Evolutionary conservation across 2,113 vertebrate genomes (phyloP), one percentile per base, ranked within the genome.

Genomic region (Rattus rattus): DNA sequence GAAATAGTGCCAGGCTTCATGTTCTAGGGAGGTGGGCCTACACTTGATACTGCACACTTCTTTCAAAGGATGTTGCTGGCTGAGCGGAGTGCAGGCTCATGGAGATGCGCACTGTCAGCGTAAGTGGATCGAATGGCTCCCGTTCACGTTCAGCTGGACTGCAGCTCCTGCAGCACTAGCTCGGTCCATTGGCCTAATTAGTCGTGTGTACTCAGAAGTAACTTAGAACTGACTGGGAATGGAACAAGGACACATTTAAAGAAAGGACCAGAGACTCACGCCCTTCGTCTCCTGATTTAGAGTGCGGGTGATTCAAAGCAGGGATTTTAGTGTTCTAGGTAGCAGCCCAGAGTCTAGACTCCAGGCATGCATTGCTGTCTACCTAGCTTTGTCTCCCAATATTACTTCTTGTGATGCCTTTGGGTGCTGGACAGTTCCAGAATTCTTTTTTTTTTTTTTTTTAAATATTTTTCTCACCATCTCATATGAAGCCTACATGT

Each of bases 341-440:
- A 16, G 39, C 52, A 59, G 2, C 6, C 85, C 33, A 28, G 76
- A 49, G 49, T 69, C 75, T 36, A 56, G 47, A n/a, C 47, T 56
- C 19, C 49, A 24, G 89, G 49, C 2, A 26, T 13, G 13, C 1
- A 61, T 24, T 65, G 70, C 65, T 65, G 47, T 13, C 61, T 63
- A 22, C 39, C 22, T 59, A 7, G 2, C 11, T 69, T 75, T 1
- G 20, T 86, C 10, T 97, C 30, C 65, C n/a, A 9, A n/a, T 28
- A 36, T 83, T 14, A 17, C 61, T 89, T 88, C 84, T 47, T 75
- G 28, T 2, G 59, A 76, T 65, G 61, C 1, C 3, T 94, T 88
- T 91, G 70, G 72, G 14, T 22, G 95, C 47, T 91, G n/a, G 94
- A 89, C 70, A 81, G 75, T 85, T 89, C 39, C 87, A 47, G 65